phyloP scores from a whole-genome alignment of 2,888 invertebrate species.

The Syritta pipiens region DNA sequence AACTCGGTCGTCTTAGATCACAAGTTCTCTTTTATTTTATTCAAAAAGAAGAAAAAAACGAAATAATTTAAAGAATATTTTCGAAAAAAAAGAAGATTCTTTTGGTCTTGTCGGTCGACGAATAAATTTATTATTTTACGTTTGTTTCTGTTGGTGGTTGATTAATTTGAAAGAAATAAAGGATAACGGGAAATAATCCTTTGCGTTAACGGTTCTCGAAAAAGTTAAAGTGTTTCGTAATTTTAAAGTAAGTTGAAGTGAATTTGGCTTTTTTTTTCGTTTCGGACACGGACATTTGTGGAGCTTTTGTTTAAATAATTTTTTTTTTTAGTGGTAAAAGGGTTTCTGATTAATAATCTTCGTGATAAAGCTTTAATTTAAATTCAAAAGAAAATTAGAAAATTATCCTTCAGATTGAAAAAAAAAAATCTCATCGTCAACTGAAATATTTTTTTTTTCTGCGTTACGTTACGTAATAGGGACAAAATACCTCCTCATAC shows the following conservation, averaged over 20 bases:
- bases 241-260: slow-evolving; percentile 43
- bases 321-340: not conserved
- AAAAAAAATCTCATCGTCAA: no score
- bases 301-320: no score
- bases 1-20: slow-evolving; percentile 77
- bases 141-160: no score
- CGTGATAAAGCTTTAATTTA: no score
- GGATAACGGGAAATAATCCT: slow-evolving; percentile 49
- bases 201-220: slow-evolving; percentile 48
- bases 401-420: no score
- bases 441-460: slow-evolving; percentile 24
- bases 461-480: slow-evolving; percentile 56
- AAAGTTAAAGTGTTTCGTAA: slow-evolving; percentile 19
- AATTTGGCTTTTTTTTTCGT: slow-evolving; percentile 3
- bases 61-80: slow-evolving; percentile 40
- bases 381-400: no score
- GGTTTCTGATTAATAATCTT: no score
- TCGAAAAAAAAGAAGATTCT: slow-evolving; percentile 30
- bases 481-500: slow-evolving; percentile 13
- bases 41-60: slow-evolving; percentile 51
- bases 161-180: no score
- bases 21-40: slow-evolving; percentile 59
- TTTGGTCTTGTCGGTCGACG: no score
- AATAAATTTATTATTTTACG: no score
- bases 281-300: no score